Evolutionary conservation across 2,888 invertebrate species (phyloP).

Genomic region (Orthosia incerta): DNA sequence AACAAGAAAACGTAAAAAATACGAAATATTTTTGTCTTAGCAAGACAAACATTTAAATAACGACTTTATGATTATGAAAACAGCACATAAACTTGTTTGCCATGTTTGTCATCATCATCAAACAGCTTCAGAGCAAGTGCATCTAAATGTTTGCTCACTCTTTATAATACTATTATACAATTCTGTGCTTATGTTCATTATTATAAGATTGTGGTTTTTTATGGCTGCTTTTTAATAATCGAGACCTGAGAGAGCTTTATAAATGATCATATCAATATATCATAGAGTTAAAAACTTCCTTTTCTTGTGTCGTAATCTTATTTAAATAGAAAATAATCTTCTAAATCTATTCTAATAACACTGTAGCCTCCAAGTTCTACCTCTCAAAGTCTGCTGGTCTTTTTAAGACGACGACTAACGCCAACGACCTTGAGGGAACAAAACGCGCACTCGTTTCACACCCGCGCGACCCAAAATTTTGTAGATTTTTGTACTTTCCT

Average conservation of each 20-base stretch:
- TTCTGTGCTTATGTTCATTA: constrained; percentile 1
- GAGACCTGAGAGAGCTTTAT: neutral
- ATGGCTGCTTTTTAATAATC: neutral
- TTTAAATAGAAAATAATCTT: neutral
- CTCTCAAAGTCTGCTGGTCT: no score
- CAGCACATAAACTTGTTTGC: constrained; percentile 24
- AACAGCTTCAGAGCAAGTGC: constrained; percentile 5
- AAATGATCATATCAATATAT: neutral
- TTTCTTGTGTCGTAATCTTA: neutral
- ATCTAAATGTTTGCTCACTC: constrained; percentile 15
- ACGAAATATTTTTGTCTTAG: neutral
- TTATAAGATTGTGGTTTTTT: neutral
- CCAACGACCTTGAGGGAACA: no score
- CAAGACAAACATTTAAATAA: constrained; percentile 16
- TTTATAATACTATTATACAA: no score
- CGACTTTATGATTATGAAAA: constrained; percentile 21
- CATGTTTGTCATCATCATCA: constrained; percentile 1
- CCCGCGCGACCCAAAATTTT: no score
- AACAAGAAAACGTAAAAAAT: neutral
- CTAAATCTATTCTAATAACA: neutral
- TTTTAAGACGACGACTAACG: no score
- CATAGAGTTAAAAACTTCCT: neutral
- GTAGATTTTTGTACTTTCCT: no score
- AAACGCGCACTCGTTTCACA: no score
- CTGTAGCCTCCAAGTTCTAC: no score